Base-by-base conservation (phyloP, 2,888 invertebrate species). In the Chironomus riparius region DNA sequence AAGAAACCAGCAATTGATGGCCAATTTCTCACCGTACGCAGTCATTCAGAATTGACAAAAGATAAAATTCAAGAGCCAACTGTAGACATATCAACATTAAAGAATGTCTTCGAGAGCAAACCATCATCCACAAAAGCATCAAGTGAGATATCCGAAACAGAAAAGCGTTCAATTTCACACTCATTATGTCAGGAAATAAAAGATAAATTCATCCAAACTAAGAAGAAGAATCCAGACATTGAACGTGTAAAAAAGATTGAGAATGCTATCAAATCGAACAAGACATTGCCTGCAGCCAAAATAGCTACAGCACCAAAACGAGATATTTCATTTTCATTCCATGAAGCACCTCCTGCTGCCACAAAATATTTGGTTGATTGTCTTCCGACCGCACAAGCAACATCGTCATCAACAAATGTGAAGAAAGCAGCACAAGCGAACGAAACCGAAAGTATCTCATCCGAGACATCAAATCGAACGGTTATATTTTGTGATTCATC, bases 111-210 rank as follows among this genome's bases (percentile, higher is more conserved):
- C 47, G 76, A 76, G 22, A 12, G 22, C 5, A 76, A 76, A 69
- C 12, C 24, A 56, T 12, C 24, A 10, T n/a, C 75, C 7, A 6
- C 50, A n/a, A 24, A 15, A 12, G 12, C 68, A n/a, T 4, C 56
- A 13, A 47, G 12, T 18, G 76, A 28, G 79, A 50, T 82, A 81
- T 77, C 88, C 62, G 92, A 93, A 84, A 86, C 85, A 47, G 92
- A 93, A 79, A 93, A 93, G 80, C 88, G 88, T 80, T 86, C 88
- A 78, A 85, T 93, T 73, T 92, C 92, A 0, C 87, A 90, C 83
- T 89, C 88, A 2, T 84, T 93, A 4, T 90, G 93, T 79, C 89
- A 89, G 80, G 92, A 93, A 83, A 87, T 92, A 28, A 83, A 92
- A 78, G 88, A 89, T 79, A 88, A 89, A 80, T 87, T 90, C 13